These are phyloP conservation scores for Tuberolachnus salignus DNA, from an alignment of 2,888 invertebrate species.

Conservation along the genomic window DNA sequence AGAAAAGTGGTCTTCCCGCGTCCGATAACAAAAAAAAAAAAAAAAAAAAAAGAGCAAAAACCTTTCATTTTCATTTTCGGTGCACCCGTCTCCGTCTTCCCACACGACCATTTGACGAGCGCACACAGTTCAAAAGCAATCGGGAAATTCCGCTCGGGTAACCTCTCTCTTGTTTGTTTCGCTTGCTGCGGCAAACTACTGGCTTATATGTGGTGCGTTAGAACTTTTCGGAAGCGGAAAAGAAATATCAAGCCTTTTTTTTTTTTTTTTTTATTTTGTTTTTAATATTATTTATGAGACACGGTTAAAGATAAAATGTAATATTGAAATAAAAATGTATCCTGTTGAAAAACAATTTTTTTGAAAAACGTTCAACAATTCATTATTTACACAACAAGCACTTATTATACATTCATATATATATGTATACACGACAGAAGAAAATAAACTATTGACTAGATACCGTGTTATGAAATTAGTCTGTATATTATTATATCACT, in stretches of 20 bases:
- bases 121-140: slow-evolving; percentile 44
- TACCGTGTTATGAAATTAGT: not conserved
- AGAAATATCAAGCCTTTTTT: not conserved
- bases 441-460: slow-evolving; percentile 17
- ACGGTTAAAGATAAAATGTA: slow-evolving; percentile 27
- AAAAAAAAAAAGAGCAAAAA: no score
- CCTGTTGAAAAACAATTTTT: not conserved
- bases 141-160: slow-evolving; percentile 28
- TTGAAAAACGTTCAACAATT: not conserved
- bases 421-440: not conserved
- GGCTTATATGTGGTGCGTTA: slow-evolving; percentile 8
- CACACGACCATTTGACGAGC: not conserved
- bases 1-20: not conserved
- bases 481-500: not conserved
- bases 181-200: slow-evolving; percentile 18
- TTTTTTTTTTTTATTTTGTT: not conserved
- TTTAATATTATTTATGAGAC: slow-evolving; percentile 16
- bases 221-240: slow-evolving; percentile 11
- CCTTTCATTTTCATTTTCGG: slow-evolving; percentile 27
- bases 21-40: not conserved
- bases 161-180: slow-evolving; percentile 31
- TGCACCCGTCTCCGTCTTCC: no score
- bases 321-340: slow-evolving; percentile 29
- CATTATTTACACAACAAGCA: slow-evolving; percentile 5
- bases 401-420: no score